Evolutionary conservation across 2,113 vertebrate genomes (phyloP).

Genomic region (Engraulis encrasicolus): DNA sequence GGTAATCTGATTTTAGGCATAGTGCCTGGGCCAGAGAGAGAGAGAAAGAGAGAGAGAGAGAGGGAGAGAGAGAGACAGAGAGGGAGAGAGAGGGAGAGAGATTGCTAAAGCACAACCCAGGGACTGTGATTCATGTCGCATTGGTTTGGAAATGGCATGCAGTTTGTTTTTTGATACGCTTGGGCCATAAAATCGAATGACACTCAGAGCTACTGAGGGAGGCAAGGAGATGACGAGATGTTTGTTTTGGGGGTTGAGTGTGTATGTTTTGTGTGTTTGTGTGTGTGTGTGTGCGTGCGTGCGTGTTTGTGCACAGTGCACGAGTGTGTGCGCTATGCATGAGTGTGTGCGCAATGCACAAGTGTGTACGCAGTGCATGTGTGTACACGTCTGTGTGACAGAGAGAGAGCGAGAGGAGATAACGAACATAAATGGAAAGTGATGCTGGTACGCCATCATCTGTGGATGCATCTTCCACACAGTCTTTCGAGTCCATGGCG

Average conservation of each 20-base stretch:
- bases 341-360: too few species aligned
- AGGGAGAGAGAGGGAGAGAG: background rate
- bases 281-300: background rate
- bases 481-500: background rate
- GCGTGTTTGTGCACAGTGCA: too few species aligned
- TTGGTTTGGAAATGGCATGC: slow-evolving; percentile 12
- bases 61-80: too few species aligned
- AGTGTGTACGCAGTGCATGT: too few species aligned
- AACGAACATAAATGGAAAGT: background rate
- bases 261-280: too few species aligned
- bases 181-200: slow-evolving; percentile 35
- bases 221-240: background rate
- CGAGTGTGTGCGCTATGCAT: too few species aligned
- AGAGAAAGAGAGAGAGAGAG: background rate
- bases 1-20: slow-evolving; percentile 26
- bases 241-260: background rate
- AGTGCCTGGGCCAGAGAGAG: background rate
- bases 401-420: background rate
- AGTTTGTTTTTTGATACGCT: slow-evolving; percentile 32
- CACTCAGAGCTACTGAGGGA: slow-evolving; percentile 15
- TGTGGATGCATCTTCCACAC: background rate
- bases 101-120: background rate
- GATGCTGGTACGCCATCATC: background rate
- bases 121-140: slow-evolving; percentile 33
- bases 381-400: too few species aligned